These are phyloP conservation scores for Hirundo rustica DNA, from an alignment of 2,797 vertebrate genomes.

Conservation along the genomic window DNA sequence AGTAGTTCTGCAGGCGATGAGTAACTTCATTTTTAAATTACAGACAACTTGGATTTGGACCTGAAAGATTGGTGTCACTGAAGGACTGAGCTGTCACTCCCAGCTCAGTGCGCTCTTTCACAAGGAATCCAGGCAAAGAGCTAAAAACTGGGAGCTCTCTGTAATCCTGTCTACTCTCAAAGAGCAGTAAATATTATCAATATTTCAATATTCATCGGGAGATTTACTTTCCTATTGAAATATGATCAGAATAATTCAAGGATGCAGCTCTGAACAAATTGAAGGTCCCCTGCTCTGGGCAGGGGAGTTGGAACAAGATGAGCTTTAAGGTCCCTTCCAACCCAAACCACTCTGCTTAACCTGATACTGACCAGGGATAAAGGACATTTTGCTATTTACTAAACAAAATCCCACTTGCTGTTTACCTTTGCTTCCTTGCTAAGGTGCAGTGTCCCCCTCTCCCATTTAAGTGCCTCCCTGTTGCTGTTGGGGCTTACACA, in stretches of 20 bases:
- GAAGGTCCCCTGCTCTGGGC: not conserved
- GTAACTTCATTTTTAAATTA: not conserved
- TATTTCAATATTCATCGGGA: not conserved
- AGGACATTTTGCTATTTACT: not conserved
- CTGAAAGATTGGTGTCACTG: not conserved
- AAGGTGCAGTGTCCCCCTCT: not conserved
- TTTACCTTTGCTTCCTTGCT: not conserved
- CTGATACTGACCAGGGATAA: not conserved
- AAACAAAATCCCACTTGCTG: not conserved
- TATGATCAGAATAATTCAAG: not conserved
- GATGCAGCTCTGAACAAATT: not conserved
- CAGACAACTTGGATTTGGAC: not conserved
- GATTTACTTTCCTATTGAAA: not conserved
- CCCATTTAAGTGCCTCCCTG: not conserved
- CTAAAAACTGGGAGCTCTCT: not conserved
- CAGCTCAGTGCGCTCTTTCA: not conserved
- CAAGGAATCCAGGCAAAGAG: not conserved
- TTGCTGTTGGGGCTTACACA: not conserved
- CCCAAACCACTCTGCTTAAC: not conserved
- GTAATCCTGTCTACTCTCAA: not conserved
- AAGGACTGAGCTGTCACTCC: not conserved
- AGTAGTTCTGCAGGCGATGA: not conserved
- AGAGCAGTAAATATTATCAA: not conserved
- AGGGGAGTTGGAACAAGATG: not conserved
- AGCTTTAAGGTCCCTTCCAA: not conserved